Evolutionary conservation across 1,140 invertebrate genomes (phyloP), one percentile per base, ranked within the genome.

Genomic region (Magallana angulata): DNA sequence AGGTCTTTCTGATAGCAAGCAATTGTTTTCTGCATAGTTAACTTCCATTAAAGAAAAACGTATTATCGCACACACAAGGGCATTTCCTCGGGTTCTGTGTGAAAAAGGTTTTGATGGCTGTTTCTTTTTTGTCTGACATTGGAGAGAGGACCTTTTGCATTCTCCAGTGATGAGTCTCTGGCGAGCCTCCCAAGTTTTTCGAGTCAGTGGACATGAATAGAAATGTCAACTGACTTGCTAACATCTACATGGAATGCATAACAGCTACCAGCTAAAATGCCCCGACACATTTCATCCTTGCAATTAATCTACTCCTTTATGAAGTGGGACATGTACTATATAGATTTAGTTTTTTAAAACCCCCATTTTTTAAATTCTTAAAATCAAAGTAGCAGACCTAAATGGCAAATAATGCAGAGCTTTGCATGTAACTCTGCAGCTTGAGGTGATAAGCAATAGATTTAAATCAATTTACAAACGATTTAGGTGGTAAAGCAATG

Each of bases 171-270:
- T 76, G 68, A 76, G 68, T 76, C 18, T 76, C 36, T 18, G 24
- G 7, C 5, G 68, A 76, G 18, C 68, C 24, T 76, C 18, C 9
- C 7, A 76, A 76, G 1, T 76, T 76, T 76, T 76, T 76, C 68
- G 36, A 76, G 68, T 76, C 68, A 76, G 24, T 24, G 68, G 68
- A 76, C 68, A 76, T 76, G 68, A 76, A 76, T 76, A 30, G 68
- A 76, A 30, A 76, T 76, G 68, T 76, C 68, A 76, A 76, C 68
- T 76, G 68, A 76, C 68, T 76, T 76, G 68, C 68, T 30, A 76
- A 76, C 68, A 76, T 76, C 24, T 18, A 76, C 68, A 76, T 76
- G 68, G 68, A 76, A 76, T 76, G 68, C 36, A 30, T 24, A 30
- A 76, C 68, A 76, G 68, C 68, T 76, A 18, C 12, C 24, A 76